Base-by-base conservation (phyloP, 1,140 invertebrate genomes). In the Microplitis demolitor region DNA sequence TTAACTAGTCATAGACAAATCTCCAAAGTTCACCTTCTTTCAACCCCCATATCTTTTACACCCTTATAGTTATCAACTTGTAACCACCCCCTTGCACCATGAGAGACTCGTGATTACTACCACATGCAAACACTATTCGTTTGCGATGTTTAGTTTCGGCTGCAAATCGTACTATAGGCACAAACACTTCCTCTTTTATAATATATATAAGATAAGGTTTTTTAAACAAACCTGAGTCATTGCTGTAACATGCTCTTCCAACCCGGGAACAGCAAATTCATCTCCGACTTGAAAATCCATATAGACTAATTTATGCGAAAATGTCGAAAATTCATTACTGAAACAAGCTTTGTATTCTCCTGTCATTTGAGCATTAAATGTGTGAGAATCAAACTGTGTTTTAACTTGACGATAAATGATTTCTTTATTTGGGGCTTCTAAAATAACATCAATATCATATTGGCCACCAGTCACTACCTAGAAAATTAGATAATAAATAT, bases 261-360 rank as follows among this genome's bases (percentile, higher is more conserved):
- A 85, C 39, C 95, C 95, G 9, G 95, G 95, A 51, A 98, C 87
- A 0, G 95, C 92, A 61, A 90, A 87, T 85, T 99, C 97, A 37
- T 98, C 95, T 2, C 97, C 97, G 39, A 97, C 95, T 92, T 97
- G 95, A 78, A 99, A 95, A 85, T 99, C 98, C 93, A 99, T 96
- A 86, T 99, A 99, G 9, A 99, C 95, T 72, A 99, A 90, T 89
- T 99, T 99, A 82, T 99, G 98, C n/a, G 97, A 98, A 87, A 99
- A 99, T 51, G 98, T 99, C 54, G 98, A 99, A 86, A 99, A 99
- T 86, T 99, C 97, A 89, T 99, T 99, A 82, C 97, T 98, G 84
- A 99, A 99, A 87, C 98, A 99, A 11, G 94, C 94, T 66, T 91
- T 90, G 82, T 97, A 97, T 4, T 94, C 89, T 72, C 96, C 96